Percentiles rank a stretch among this genome's conserved stretches.
Evolutionary conservation across 2,113 vertebrate genomes (phyloP).

Genomic region (Phrynosoma platyrhinos): DNA sequence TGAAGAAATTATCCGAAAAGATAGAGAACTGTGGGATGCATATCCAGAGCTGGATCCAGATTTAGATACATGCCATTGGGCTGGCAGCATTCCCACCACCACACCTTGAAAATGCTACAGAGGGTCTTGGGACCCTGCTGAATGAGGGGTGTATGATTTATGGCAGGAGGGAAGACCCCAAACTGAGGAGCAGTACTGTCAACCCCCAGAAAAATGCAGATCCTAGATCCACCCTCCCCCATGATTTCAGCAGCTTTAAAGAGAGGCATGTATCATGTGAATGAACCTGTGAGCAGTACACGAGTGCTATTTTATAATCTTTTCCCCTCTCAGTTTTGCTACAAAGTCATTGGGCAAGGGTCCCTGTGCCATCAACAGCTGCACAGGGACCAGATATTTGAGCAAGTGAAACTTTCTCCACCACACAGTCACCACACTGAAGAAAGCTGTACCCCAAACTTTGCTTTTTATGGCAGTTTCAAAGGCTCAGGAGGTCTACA

Average conservation of each 20-base stretch:
- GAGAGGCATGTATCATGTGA: background rate
- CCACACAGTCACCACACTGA: background rate
- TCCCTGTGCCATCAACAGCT: background rate
- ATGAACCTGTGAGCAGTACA: background rate
- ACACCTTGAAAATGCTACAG: background rate
- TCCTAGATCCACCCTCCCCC: background rate
- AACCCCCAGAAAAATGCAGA: background rate
- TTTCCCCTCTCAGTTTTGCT: background rate
- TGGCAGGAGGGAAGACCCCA: background rate
- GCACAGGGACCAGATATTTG: background rate
- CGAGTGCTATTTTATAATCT: background rate
- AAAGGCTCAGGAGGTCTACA: background rate
- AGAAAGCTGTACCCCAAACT: background rate
- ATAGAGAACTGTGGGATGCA: background rate
- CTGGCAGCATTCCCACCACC: background rate
- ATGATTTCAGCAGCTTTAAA: background rate
- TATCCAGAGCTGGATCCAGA: background rate
- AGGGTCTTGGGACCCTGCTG: background rate
- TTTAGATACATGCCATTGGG: background rate
- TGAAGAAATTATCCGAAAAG: background rate
- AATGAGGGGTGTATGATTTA: background rate
- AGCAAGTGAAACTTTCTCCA: background rate
- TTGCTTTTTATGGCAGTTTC: background rate
- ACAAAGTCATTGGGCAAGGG: background rate
- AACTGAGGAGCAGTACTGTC: background rate